phyloP scores from a whole-genome alignment of 2,888 invertebrate species.

The Xestoiulus laeticollis region DNA sequence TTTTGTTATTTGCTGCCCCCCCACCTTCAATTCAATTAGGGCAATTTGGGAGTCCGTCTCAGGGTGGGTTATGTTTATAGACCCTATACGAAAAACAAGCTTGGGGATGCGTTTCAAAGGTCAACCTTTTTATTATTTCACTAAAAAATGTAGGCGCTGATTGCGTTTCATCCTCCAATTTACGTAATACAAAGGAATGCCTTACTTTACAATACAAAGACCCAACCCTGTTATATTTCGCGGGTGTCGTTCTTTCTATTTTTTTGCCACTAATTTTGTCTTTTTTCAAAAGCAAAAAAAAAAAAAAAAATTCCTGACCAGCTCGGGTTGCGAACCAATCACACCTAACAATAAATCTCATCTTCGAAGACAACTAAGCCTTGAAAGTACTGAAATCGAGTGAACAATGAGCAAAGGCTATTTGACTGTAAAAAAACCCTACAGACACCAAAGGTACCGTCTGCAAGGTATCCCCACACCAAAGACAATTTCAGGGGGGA shows the following conservation, averaged over 20 bases:
- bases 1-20: background rate
- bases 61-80: conserved; percentile 12
- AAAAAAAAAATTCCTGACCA: background rate
- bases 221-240: conserved; percentile 18
- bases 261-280: background rate
- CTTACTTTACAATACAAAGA: background rate
- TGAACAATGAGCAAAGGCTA: conserved; percentile 8
- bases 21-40: background rate
- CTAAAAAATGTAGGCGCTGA: background rate
- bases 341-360: conserved; percentile 19
- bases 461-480: background rate
- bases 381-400: background rate
- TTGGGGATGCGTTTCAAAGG: background rate
- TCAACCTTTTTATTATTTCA: background rate
- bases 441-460: conserved; percentile 26
- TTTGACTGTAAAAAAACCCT: background rate
- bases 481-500: background rate
- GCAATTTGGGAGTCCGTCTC: conserved; percentile 18
- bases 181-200: conserved; percentile 20
- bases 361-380: conserved; percentile 1
- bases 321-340: conserved; percentile 12
- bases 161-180: conserved; percentile 26
- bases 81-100: background rate
- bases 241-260: background rate
- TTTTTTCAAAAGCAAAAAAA: background rate